Percentiles rank a stretch among this genome's conserved stretches.
These are phyloP conservation scores for Pammene fasciana DNA, from an alignment of 2,888 invertebrate genomes.

Conservation along the genomic window DNA sequence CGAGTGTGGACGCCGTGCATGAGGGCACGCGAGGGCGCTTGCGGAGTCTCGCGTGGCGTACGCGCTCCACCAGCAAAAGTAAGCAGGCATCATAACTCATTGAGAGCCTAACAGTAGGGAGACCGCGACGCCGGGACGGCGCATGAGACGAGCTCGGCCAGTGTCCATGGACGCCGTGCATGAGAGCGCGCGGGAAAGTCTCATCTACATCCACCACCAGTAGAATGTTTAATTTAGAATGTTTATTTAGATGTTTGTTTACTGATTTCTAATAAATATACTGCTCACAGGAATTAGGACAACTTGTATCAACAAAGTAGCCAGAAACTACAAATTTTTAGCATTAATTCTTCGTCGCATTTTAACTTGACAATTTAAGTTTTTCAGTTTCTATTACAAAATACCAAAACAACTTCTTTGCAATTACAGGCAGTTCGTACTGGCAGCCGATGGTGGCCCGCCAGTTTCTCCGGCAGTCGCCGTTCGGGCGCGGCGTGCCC, in stretches of 20 bases:
- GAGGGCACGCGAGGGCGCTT: constrained; percentile 90
- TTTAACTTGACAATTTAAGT: neutral
- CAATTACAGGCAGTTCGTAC: constrained; percentile 72
- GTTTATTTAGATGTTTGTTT: too few relatives aligned
- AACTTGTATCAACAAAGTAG: too few relatives aligned
- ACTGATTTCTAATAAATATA: too few relatives aligned
- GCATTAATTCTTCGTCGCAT: neutral
- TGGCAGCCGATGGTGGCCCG: constrained; percentile 89
- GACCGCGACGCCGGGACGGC: neutral
- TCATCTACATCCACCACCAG: too few relatives aligned
- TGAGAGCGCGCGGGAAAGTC: neutral
- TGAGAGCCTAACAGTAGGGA: neutral
- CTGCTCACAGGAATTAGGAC: too few relatives aligned
- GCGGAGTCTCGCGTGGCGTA: constrained; percentile 86
- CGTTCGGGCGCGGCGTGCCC: constrained; percentile 78
- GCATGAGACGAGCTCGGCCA: neutral
- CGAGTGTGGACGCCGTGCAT: constrained; percentile 90
- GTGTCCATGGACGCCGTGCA: too few relatives aligned
- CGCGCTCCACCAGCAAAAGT: constrained; percentile 67
- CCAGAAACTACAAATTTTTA: too few relatives aligned
- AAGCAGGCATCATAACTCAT: constrained; percentile 4
- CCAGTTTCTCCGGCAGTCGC: constrained; percentile 88
- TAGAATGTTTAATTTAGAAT: too few relatives aligned
- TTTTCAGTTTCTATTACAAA: too few relatives aligned
- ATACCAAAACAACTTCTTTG: too few relatives aligned